Evolutionary conservation across 1,140 invertebrate species (phyloP), one percentile per base, ranked within the genome.

Genomic region (Drosophila ohnishii): DNA sequence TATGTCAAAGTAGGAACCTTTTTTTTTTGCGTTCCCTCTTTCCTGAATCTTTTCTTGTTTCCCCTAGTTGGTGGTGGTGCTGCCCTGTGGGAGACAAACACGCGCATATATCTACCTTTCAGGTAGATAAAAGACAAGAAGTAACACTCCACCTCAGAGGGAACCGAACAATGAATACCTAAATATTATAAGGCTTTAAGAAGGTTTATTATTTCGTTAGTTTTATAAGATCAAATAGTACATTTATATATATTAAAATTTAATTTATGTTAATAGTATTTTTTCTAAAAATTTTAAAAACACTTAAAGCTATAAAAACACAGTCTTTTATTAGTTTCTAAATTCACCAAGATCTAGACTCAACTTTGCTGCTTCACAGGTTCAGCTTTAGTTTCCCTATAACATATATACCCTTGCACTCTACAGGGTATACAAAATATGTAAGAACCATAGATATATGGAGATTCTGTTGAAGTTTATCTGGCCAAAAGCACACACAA

Each of bases 1-100:
- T 87, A 87, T 88, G 76, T 87, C 79, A 87, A 87, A 86, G 83
- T 81, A 76, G 76, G 63, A 82, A 44, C 53, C 45, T 69, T 77
- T 75, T 72, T 75, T 59, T 34, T 59, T 28, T 40, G 64, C 64
- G 16, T 53, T 32, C 9, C 30, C 34, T 34, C 25, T 16, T 25
- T 56, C 61, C 40, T 10, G 11, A 4, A 34, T 62, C 34, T 40
- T 30, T 19, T 30, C 39, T 35, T 44, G 14, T 30, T 22, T 9
- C n/a, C 28, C 30, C 16, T 35, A 35, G 50, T 13, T 37, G 34
- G 40, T n/a, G 11, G 34, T 56, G n/a, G 19, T 56, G 48, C 37
- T 34, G 28, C 10, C 56, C 56, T 25, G 8, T n/a, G 64, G 61
- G 32, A 32, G 16, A 48, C 60, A 50, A 42, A 35, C 25, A 66